Base-by-base conservation (phyloP, 2,888 invertebrate genomes). In the Xestoiulus laeticollis region DNA sequence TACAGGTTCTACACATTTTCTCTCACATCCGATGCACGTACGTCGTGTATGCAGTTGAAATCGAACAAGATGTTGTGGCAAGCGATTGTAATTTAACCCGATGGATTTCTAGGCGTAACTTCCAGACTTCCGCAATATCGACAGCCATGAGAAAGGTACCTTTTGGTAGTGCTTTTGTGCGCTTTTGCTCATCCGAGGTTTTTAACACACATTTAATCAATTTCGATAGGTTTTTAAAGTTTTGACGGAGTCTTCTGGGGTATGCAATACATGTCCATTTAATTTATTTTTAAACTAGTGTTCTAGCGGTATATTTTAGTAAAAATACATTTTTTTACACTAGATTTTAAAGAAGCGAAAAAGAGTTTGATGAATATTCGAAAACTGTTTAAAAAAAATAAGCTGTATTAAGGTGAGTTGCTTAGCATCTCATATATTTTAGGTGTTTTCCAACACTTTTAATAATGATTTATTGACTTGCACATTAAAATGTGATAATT, bases 61-160 rank as follows among this genome's bases (percentile, higher is more conserved):
- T 85, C 16, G 22, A 44, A 19, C 19, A 19, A 26, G 86, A 26
- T 2, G n/a, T 68, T 12, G 32, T 14, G 16, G 30, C 3, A 1
- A n/a, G 19, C 30, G 33, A 33, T 33, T 83, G 22, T 12, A 14
- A 6, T 82, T 32, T 83, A 83, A 33, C 16, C 4, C 30, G 59
- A 38, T 86, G 86, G 86, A 22, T 86, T 22, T n/a, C 86, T 26
- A 38, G 26, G 1, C 12, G 30, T 30, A 53, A 86, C 44, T 68
- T 86, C 0, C 26, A 59, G 38, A 32, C 26, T 2, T 14, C 86
- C 22, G 86, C 86, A 30, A 32, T n/a, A 32, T 86, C 86, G 22
- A 86, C 59, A 53, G 86, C 86, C n/a, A 86, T 86, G 86, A 48
- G 38, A 86, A 86, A 86, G 68, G 86, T 86, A 32, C 22, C 19